A percentile compares a stretch with the other conserved stretches of the same genome.
These are phyloP conservation scores for Tholera decimalis DNA, from an alignment of 2,888 invertebrate species.

Conservation along the genomic window DNA sequence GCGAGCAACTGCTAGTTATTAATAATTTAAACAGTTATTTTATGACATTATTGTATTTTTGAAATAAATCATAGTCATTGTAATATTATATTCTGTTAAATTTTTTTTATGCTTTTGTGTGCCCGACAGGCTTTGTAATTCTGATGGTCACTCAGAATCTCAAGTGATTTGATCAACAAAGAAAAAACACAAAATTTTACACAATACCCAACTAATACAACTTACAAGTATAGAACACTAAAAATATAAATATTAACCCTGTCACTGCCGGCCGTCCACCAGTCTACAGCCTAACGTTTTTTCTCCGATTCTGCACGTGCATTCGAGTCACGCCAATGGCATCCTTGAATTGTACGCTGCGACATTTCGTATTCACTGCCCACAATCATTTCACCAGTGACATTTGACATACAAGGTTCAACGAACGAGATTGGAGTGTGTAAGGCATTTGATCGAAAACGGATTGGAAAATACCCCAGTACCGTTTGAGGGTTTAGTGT, in stretches of 20 bases:
- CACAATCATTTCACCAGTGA: conserved; percentile 77
- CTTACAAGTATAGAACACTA: background rate
- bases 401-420: conserved; percentile 77
- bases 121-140: too few species aligned
- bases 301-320: conserved; percentile 44
- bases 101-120: too few species aligned
- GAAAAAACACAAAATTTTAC: too few species aligned
- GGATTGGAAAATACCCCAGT: conserved; percentile 25
- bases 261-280: conserved; percentile 16
- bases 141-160: too few species aligned
- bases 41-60: too few species aligned
- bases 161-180: too few species aligned
- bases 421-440: conserved; percentile 65
- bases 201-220: background rate
- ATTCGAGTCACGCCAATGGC: conserved; percentile 84
- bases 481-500: conserved; percentile 22
- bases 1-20: too few species aligned
- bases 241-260: conserved; percentile 25
- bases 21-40: too few species aligned
- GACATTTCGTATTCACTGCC: conserved; percentile 77
- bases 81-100: too few species aligned
- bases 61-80: too few species aligned
- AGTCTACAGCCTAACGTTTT: conserved; percentile 35
- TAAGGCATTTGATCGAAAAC: conserved; percentile 37
- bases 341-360: conserved; percentile 68